phyloP scores from a whole-genome alignment of 2,113 vertebrate genomes.

The Heterotis niloticus region DNA sequence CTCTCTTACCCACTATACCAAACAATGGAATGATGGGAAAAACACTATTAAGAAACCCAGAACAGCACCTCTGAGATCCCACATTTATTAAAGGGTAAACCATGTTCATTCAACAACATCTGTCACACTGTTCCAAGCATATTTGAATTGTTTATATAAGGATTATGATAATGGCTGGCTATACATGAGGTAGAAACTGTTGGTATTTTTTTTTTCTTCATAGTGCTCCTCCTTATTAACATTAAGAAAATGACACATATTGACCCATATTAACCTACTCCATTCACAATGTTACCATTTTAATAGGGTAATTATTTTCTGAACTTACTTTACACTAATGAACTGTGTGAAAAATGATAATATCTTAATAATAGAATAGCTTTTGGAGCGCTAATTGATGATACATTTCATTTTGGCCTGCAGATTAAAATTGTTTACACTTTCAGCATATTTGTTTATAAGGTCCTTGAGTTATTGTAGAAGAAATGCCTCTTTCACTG shows the following conservation, averaged over 20 bases:
- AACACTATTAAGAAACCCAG: conserved; percentile 42
- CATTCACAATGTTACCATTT: background rate
- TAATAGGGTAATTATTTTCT: background rate
- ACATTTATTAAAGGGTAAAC: conserved; percentile 65
- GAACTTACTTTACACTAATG: background rate
- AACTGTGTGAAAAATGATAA: background rate
- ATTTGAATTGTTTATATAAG: conserved; percentile 28
- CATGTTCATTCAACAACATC: conserved; percentile 72
- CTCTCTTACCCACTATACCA: background rate
- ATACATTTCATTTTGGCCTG: no score
- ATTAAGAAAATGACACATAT: background rate
- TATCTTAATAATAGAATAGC: background rate
- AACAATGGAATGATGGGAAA: background rate
- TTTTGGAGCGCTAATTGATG: background rate
- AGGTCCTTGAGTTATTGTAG: background rate
- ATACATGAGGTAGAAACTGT: background rate
- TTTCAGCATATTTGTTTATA: no score
- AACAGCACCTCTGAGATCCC: conserved; percentile 41
- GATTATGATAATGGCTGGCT: background rate
- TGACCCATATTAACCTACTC: background rate
- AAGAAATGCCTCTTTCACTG: background rate
- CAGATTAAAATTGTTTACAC: no score
- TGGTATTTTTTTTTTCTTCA: background rate
- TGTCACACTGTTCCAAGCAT: conserved; percentile 45
- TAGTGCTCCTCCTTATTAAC: background rate